Evolutionary conservation across 2,797 vertebrate species (phyloP).

Genomic region (Pterois miles): DNA sequence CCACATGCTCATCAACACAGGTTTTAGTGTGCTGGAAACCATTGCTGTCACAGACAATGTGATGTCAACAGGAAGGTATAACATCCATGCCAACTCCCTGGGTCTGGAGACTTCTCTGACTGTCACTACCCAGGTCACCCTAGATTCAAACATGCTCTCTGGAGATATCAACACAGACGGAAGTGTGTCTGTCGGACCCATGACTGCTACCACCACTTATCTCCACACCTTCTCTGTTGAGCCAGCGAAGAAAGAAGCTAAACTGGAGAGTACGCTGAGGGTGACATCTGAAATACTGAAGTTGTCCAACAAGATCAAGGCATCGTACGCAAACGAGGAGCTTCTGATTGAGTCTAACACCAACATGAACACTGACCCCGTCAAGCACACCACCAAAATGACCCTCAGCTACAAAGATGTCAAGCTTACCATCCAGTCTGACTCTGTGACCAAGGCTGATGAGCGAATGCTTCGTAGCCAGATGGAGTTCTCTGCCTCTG

Average conservation of each 20-base stretch:
- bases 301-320: constrained; percentile 84
- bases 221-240: constrained; percentile 80
- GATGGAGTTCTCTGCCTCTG: constrained; percentile 83
- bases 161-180: constrained; percentile 84
- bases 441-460: constrained; percentile 85
- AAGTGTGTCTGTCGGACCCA: constrained; percentile 78
- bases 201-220: constrained; percentile 82
- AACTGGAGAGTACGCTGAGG: constrained; percentile 83
- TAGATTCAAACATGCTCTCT: constrained; percentile 75
- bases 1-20: constrained; percentile 86
- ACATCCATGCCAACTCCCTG: constrained; percentile 75
- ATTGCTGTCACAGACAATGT: constrained; percentile 68
- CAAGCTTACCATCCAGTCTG: constrained; percentile 85
- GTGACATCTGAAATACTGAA: constrained; percentile 86
- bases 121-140: constrained; percentile 72
- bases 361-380: constrained; percentile 80
- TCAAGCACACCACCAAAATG: constrained; percentile 86
- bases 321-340: constrained; percentile 74
- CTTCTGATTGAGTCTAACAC: constrained; percentile 84
- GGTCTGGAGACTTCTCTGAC: constrained; percentile 86
- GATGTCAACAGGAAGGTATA: constrained; percentile 77
- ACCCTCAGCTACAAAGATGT: constrained; percentile 84
- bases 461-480: constrained; percentile 82
- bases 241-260: constrained; percentile 73
- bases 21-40: constrained; percentile 79